Evolutionary conservation across 2,113 vertebrate species (phyloP).

Genomic region (Lepus timidus): DNA sequence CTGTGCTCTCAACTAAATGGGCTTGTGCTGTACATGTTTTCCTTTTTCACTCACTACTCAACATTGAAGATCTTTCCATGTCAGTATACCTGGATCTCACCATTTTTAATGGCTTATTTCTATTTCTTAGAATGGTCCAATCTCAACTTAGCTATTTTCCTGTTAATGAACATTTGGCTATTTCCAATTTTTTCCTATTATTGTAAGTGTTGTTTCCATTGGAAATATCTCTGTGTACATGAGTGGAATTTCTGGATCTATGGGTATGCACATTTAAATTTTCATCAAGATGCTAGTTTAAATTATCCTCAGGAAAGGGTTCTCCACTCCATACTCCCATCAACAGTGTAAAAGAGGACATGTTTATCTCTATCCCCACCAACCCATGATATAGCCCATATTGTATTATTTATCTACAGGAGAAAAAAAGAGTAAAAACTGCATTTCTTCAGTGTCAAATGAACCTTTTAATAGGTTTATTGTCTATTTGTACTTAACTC

Average conservation of each 20-base stretch:
- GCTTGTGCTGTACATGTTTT: background rate
- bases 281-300: background rate
- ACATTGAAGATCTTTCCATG: background rate
- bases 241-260: background rate
- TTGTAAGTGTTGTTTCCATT: background rate
- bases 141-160: background rate
- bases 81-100: background rate
- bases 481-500: background rate
- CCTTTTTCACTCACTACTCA: background rate
- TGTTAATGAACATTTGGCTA: background rate
- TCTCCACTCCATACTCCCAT: too few relatives aligned
- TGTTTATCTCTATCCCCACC: background rate
- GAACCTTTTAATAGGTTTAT: background rate
- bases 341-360: background rate
- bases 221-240: background rate
- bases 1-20: background rate
- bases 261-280: background rate
- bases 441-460: background rate
- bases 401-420: background rate
- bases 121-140: background rate
- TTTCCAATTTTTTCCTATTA: background rate
- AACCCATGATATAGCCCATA: background rate
- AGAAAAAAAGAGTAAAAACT: slow-evolving; percentile 2
- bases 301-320: background rate
- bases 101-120: background rate